Evolutionary conservation across 2,797 vertebrate species (phyloP).

Genomic region (Falco novaeseelandiae): DNA sequence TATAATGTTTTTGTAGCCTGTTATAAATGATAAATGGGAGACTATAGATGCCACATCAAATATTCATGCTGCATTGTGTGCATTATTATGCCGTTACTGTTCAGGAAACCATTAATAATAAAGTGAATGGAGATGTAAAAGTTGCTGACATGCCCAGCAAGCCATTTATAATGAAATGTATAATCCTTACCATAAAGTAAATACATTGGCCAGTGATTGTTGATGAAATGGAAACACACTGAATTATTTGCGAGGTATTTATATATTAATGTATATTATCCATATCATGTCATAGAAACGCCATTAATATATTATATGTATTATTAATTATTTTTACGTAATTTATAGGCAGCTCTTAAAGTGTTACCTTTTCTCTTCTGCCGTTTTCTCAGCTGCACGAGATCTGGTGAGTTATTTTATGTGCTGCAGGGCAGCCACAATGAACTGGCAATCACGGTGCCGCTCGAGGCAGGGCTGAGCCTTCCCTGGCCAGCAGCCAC

Average conservation of each 20-base stretch:
- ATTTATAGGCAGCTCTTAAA: constrained; percentile 60
- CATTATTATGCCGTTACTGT: constrained; percentile 70
- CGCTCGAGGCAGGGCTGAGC: too few species aligned
- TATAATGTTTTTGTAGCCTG: constrained; percentile 84
- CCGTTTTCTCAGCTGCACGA: background rate
- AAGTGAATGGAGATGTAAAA: constrained; percentile 75
- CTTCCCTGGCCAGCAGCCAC: too few species aligned
- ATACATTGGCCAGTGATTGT: constrained; percentile 66
- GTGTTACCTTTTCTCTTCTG: background rate
- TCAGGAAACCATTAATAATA: constrained; percentile 81
- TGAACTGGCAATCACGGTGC: fast-evolving
- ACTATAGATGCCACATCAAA: constrained; percentile 79
- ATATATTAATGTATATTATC: constrained; percentile 70
- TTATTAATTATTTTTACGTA: constrained; percentile 63
- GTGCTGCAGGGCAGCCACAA: background rate
- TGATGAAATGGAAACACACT: constrained; percentile 48
- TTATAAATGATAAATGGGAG: constrained; percentile 84
- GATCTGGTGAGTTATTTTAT: background rate
- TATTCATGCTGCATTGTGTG: constrained; percentile 78
- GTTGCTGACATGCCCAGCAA: constrained; percentile 69
- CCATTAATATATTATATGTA: constrained; percentile 62
- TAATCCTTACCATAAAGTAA: constrained; percentile 72
- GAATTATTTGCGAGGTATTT: constrained; percentile 74
- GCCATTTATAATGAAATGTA: constrained; percentile 77
- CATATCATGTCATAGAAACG: constrained; percentile 42